phyloP scores from a whole-genome alignment of 30 jellyfish, hydroid and myxozoan genomes.

The Phacellophora camtschatica region DNA sequence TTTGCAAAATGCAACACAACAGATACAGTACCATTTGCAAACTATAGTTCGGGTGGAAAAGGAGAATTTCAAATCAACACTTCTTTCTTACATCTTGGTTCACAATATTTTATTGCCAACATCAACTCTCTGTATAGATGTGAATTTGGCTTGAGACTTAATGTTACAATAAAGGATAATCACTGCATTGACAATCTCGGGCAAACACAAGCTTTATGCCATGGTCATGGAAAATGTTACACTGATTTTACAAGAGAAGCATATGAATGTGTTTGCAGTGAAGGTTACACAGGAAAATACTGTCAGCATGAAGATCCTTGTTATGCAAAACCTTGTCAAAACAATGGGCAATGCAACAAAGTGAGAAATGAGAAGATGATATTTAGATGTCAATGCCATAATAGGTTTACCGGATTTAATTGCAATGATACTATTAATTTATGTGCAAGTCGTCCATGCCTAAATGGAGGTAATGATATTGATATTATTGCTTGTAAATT shows the following conservation, averaged over 20 bases:
- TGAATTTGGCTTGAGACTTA: conserved; percentile 87
- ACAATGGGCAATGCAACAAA: conserved; percentile 66
- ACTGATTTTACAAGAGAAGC: conserved; percentile 60
- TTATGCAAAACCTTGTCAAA: conserved; percentile 68
- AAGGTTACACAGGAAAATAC: conserved; percentile 78
- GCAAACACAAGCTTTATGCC: conserved; percentile 38
- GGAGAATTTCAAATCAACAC: conserved; percentile 70
- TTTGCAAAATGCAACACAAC: conserved; percentile 78
- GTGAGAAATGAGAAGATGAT: conserved; percentile 39
- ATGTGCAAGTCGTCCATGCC: conserved; percentile 82
- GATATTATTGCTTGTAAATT: no score
- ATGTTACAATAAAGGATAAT: conserved; percentile 85
- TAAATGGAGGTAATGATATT: conserved; percentile 75
- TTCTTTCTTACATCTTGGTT: conserved; percentile 67
- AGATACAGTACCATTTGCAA: conserved; percentile 74
- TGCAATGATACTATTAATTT: conserved; percentile 68
- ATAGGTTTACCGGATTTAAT: conserved; percentile 72
- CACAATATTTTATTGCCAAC: conserved; percentile 92
- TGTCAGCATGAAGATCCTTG: conserved; percentile 96
- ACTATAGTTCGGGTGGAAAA: conserved; percentile 16
- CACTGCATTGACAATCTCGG: conserved; percentile 60
- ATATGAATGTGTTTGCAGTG: conserved; percentile 85
- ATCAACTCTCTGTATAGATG: conserved; percentile 79
- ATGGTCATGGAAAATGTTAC: conserved; percentile 89
- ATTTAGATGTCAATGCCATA: conserved; percentile 72